phyloP scores from a whole-genome alignment of 2,888 invertebrate genomes.

The Nysson spinosus region DNA sequence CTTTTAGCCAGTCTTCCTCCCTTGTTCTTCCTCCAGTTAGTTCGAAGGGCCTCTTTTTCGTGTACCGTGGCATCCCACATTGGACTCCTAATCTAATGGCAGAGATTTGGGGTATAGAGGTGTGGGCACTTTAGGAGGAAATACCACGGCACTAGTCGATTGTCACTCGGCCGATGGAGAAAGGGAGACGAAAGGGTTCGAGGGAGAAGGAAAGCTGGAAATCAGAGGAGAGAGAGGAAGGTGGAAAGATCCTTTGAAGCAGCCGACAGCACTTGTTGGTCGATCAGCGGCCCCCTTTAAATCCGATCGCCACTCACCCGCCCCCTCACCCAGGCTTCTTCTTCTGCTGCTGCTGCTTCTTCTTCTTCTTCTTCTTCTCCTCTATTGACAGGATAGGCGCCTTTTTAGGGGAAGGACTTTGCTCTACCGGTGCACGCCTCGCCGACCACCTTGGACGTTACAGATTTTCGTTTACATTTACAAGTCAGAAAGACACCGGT shows the following conservation, averaged over 20 bases:
- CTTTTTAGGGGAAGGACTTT: slow-evolving; percentile 55
- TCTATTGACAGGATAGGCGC: slow-evolving; percentile 65
- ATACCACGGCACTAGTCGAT: slow-evolving; percentile 55
- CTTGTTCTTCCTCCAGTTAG: slow-evolving; percentile 34
- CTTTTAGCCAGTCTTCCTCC: slow-evolving; percentile 47
- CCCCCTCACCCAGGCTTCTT: slow-evolving; percentile 22
- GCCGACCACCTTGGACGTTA: slow-evolving; percentile 64
- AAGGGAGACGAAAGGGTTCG: slow-evolving; percentile 15
- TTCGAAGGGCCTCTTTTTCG: slow-evolving; percentile 52
- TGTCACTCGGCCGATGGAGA: slow-evolving; percentile 37
- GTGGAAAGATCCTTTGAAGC: slow-evolving; percentile 62
- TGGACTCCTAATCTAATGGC: slow-evolving; percentile 70
- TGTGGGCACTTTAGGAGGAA: slow-evolving; percentile 65
- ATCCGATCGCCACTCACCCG: slow-evolving; percentile 68
- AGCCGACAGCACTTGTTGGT: slow-evolving; percentile 74
- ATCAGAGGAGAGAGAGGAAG: slow-evolving; percentile 3
- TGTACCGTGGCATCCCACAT: slow-evolving; percentile 55
- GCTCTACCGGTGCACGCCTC: slow-evolving; percentile 67
- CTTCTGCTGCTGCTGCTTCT: slow-evolving; percentile 7
- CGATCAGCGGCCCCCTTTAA: slow-evolving; percentile 73
- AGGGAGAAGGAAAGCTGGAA: slow-evolving; percentile 12
- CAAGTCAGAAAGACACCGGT: slow-evolving; percentile 56
- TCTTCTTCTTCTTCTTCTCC: slow-evolving; percentile 43
- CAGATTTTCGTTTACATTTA: slow-evolving; percentile 72
- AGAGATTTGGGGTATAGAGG: slow-evolving; percentile 60